Percentiles rank a stretch among this genome's conserved stretches.
These are phyloP conservation scores for Erinaceus europaeus DNA, from an alignment of 2,113 vertebrate species.

Conservation along the genomic window DNA sequence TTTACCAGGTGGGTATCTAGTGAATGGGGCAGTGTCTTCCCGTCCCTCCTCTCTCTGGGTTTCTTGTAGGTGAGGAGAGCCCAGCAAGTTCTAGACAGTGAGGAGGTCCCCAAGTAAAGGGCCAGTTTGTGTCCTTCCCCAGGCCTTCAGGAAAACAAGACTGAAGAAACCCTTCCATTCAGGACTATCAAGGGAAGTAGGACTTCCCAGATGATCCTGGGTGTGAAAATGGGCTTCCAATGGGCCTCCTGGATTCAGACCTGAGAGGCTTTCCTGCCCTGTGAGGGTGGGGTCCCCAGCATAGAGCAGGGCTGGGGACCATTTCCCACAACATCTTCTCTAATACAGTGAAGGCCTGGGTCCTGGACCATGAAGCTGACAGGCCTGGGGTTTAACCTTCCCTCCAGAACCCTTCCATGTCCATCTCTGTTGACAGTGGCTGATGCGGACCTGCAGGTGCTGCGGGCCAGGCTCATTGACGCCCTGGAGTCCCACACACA, in stretches of 20 bases:
- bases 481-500: conserved; percentile 84
- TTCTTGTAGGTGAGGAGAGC: background rate
- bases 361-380: background rate
- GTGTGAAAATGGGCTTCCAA: background rate
- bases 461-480: conserved; percentile 86
- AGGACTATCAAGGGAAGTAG: background rate
- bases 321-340: background rate
- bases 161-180: background rate
- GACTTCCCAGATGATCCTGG: background rate
- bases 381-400: background rate
- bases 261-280: background rate
- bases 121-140: background rate
- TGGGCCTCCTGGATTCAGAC: background rate
- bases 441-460: conserved; percentile 39
- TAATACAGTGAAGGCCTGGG: background rate
- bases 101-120: background rate
- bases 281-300: background rate
- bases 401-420: background rate
- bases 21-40: background rate
- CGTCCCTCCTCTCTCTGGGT: background rate
- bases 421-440: conserved; percentile 67
- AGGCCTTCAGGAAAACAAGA: background rate
- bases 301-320: background rate
- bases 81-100: accelerated
- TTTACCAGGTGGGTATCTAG: conserved; percentile 82